A percentile compares a stretch with the other conserved stretches of the same genome.
phyloP scores from a whole-genome alignment of 2,888 invertebrate species.

The Suillia variegata region DNA sequence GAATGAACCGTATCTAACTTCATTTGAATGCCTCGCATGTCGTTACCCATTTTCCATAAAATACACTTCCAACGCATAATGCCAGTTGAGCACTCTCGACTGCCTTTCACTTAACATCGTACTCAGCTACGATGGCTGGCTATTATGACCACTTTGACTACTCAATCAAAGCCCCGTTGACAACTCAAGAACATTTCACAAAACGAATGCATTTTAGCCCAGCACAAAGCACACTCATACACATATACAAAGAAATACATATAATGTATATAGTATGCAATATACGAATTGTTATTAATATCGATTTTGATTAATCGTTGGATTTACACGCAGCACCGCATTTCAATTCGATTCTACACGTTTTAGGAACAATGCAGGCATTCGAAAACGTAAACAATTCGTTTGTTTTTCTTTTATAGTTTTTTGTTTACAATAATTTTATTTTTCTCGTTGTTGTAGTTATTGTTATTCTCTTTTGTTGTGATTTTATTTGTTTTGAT shows the following conservation, averaged over 20 bases:
- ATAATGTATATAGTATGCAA: too few species aligned
- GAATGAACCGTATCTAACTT: too few species aligned
- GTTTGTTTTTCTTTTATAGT: background rate
- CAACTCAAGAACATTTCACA: slow-evolving; percentile 9
- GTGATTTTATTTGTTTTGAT: slow-evolving; percentile 32
- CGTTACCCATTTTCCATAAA: too few species aligned
- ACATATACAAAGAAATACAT: too few species aligned
- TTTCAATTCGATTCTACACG: slow-evolving; percentile 1
- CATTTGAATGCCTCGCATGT: too few species aligned
- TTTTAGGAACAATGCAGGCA: background rate
- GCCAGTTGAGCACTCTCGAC: too few species aligned
- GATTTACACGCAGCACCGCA: background rate
- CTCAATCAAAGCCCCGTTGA: background rate
- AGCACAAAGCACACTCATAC: too few species aligned
- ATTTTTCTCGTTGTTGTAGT: slow-evolving; percentile 6
- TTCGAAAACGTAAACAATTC: background rate
- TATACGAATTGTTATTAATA: background rate
- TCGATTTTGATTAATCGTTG: slow-evolving; percentile 16
- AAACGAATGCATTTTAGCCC: too few species aligned
- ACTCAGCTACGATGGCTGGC: too few species aligned
- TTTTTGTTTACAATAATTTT: background rate
- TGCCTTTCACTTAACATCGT: too few species aligned
- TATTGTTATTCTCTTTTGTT: slow-evolving; percentile 29
- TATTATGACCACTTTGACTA: too few species aligned
- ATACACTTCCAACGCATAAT: too few species aligned